Base-by-base conservation (phyloP, 2,888 invertebrate genomes). In the Chironomus tentans region DNA sequence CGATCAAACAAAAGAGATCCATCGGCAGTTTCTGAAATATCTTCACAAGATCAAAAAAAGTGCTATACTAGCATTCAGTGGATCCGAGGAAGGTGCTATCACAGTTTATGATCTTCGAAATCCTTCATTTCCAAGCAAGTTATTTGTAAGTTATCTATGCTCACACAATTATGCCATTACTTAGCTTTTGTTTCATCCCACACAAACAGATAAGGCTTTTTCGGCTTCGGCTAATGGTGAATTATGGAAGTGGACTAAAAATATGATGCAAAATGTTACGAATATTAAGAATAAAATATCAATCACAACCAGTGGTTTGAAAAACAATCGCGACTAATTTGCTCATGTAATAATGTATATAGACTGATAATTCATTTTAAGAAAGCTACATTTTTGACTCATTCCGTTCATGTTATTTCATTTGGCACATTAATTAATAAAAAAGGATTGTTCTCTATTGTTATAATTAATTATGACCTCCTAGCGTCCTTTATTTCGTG, bases 101-200 rank as follows among this genome's bases (percentile, higher is more conserved):
- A 93, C 94, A 0, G 89, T 95, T 1, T 97, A 96, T 95, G 97
- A 97, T 83, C 84, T 97, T 78, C 87, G 96, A 24, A 91, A 94
- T 80, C 91, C 93, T 77, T 89, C 90, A 3, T 93, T 89, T 81
- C 95, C 96, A n/a, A n/a, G n/a, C n/a, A n/a, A n/a, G n/a, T n/a
- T n/a, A n/a, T n/a, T n/a, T 0, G 90, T 93, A 12, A 92, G 94
- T 0, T 86, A 93, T 78, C 85, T 96, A 1, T 92, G 89, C 76
- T 95, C 94, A 69, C 92, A 93, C 81, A 85, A 87, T 1, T 88
- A 89, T 70, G 86, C 90, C 78, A 91, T 96, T 18, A 90, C 90
- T n/a, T 95, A 96, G 84, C 89, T 96, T 79, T 88, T 90, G 76
- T 97, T 96, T 81, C 95, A 97, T 84, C 92, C 91, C 0, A 90